phyloP scores from a whole-genome alignment of 1,140 invertebrate genomes.

The Phymastichus coffea region DNA sequence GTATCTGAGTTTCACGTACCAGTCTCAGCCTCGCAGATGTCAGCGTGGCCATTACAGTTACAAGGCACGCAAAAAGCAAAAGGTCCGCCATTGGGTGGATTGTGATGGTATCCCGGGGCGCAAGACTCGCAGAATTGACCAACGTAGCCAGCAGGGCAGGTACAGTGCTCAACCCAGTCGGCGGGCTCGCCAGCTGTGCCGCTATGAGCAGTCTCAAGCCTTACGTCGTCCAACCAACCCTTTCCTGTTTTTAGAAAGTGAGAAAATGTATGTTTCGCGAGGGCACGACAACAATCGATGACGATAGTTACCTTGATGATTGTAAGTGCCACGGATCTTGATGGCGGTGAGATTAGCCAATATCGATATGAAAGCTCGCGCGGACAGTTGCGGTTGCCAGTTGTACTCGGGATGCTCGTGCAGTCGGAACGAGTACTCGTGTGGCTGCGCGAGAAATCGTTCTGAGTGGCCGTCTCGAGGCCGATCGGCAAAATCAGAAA shows the following conservation, averaged over 20 bases:
- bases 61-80: conserved; percentile 93
- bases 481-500: not conserved
- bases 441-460: conserved; percentile 57
- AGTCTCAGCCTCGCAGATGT: conserved; percentile 92
- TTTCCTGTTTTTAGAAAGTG: conserved; percentile 68
- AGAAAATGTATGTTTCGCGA: not conserved
- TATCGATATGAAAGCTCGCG: conserved; percentile 87
- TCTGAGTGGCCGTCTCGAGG: too few relatives aligned
- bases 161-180: conserved; percentile 92
- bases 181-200: conserved; percentile 78
- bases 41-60: conserved; percentile 93
- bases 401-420: conserved; percentile 89
- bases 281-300: not conserved
- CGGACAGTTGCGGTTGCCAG: conserved; percentile 85
- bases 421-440: conserved; percentile 79
- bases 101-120: conserved; percentile 88
- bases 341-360: conserved; percentile 91
- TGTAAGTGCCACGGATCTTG: conserved; percentile 91
- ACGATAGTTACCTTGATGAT: conserved; percentile 62
- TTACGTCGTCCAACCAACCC: conserved; percentile 87
- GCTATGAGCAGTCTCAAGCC: conserved; percentile 79
- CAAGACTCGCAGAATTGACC: conserved; percentile 98
- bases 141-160: conserved; percentile 88
- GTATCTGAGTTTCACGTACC: too few relatives aligned
- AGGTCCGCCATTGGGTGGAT: conserved; percentile 84